A percentile compares a stretch with the other conserved stretches of the same genome.
phyloP scores from a whole-genome alignment of 2,888 invertebrate genomes.

The Cephus runcator region DNA sequence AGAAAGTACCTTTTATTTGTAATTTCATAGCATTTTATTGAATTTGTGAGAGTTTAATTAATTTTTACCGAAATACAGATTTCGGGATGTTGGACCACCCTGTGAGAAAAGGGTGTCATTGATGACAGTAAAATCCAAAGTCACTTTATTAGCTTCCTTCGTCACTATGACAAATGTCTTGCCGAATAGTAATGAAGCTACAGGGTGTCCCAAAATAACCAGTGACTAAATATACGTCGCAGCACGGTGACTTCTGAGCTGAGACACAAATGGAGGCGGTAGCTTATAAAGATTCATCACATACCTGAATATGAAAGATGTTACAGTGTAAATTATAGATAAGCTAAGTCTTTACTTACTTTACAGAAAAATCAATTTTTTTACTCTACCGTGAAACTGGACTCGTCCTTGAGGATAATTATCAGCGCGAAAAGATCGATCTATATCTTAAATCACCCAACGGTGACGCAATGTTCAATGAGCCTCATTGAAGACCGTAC shows the following conservation, averaged over 20 bases:
- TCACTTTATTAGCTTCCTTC: constrained; percentile 5
- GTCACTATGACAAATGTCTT: constrained; percentile 7
- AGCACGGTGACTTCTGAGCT: constrained; percentile 27
- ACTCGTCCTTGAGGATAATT: neutral
- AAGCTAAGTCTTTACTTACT: neutral
- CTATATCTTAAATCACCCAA: neutral
- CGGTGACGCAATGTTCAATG: neutral
- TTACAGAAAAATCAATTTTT: neutral
- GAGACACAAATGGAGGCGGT: constrained; percentile 34
- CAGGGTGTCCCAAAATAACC: constrained; percentile 7
- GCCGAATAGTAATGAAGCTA: neutral
- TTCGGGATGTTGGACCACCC: neutral
- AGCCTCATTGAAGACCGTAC: neutral
- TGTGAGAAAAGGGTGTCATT: neutral
- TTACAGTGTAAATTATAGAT: neutral
- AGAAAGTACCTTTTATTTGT: neutral
- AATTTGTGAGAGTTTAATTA: neutral
- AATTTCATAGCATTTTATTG: neutral
- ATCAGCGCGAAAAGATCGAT: neutral
- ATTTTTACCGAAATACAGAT: neutral
- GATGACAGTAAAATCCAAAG: constrained; percentile 2
- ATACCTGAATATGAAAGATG: neutral
- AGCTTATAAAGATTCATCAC: neutral
- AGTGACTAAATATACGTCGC: constrained; percentile 37
- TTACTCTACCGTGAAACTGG: neutral